A percentile compares a stretch with the other conserved stretches of the same genome.
Conservation (phyloP, 2,797 vertebrate species). For the Ataeniobius toweri region DNA sequence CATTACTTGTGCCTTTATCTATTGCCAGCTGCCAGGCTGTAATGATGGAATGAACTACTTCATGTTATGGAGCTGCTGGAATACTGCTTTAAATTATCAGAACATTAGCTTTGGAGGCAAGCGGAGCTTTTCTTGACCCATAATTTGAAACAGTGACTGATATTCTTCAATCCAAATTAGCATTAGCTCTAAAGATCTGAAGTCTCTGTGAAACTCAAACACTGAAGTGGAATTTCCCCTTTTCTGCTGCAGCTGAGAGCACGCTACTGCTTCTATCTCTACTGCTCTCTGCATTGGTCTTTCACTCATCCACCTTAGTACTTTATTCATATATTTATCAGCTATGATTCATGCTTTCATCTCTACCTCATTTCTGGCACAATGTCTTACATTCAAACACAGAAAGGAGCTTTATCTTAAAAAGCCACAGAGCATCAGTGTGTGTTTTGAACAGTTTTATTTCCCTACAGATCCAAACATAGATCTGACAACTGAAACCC, state of each 20-base stretch:
- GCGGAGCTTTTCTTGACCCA: constrained; percentile 42
- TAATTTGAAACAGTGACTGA: constrained; percentile 45
- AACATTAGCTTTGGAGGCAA: constrained; percentile 23
- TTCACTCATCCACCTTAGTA: constrained; percentile 15
- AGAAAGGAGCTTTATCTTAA: background rate
- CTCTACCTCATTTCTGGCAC: background rate
- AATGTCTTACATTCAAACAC: background rate
- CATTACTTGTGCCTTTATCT: constrained; percentile 12
- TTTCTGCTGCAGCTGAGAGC: constrained; percentile 47
- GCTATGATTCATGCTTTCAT: background rate
- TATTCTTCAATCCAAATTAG: constrained; percentile 43
- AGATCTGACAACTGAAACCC: constrained; percentile 17
- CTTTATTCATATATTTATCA: constrained; percentile 22
- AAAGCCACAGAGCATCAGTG: constrained; percentile 17
- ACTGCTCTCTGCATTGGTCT: constrained; percentile 18
- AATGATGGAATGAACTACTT: constrained; percentile 31
- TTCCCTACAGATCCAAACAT: constrained; percentile 21
- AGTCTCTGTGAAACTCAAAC: constrained; percentile 57
- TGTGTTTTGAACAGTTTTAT: constrained; percentile 24
- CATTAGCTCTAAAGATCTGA: constrained; percentile 54
- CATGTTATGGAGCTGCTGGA: constrained; percentile 14
- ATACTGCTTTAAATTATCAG: constrained; percentile 21
- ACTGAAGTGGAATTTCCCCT: constrained; percentile 73
- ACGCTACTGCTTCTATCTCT: constrained; percentile 41
- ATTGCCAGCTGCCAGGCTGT: constrained; percentile 34